These are phyloP conservation scores for Thaumatotibia leucotreta DNA, from an alignment of 1,140 invertebrate genomes.

Conservation along the genomic window DNA sequence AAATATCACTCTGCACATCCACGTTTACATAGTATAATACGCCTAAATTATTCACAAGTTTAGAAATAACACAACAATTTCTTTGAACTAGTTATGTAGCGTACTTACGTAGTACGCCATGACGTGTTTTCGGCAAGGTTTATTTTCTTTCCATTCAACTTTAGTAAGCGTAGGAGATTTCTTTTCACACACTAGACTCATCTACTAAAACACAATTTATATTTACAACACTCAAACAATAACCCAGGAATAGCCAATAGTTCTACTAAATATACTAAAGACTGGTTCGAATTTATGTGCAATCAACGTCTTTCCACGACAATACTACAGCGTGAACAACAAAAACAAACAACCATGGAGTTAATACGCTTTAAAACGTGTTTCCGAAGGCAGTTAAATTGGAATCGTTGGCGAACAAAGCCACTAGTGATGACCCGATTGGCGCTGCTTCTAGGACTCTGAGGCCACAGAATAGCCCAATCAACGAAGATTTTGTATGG, in stretches of 20 bases:
- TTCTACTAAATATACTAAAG: constrained; percentile 5
- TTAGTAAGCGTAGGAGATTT: background rate
- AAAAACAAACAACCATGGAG: constrained; percentile 5
- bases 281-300: background rate
- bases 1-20: too few species aligned
- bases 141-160: background rate
- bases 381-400: background rate
- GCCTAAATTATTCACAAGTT: background rate
- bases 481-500: background rate
- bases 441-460: constrained; percentile 1
- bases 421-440: constrained; percentile 24
- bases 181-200: background rate
- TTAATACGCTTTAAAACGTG: constrained; percentile 11
- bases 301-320: constrained; percentile 11
- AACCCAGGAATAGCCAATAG: background rate
- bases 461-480: background rate
- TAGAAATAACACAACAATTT: background rate
- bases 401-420: constrained; percentile 31
- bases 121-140: background rate
- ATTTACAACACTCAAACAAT: background rate
- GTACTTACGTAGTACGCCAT: background rate
- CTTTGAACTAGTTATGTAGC: background rate
- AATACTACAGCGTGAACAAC: background rate
- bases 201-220: background rate
- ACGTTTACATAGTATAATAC: too few species aligned